Evolutionary conservation across 2,113 vertebrate species (phyloP), one percentile per base, ranked within the genome.

Genomic region (Dipodomys stephensi): DNA sequence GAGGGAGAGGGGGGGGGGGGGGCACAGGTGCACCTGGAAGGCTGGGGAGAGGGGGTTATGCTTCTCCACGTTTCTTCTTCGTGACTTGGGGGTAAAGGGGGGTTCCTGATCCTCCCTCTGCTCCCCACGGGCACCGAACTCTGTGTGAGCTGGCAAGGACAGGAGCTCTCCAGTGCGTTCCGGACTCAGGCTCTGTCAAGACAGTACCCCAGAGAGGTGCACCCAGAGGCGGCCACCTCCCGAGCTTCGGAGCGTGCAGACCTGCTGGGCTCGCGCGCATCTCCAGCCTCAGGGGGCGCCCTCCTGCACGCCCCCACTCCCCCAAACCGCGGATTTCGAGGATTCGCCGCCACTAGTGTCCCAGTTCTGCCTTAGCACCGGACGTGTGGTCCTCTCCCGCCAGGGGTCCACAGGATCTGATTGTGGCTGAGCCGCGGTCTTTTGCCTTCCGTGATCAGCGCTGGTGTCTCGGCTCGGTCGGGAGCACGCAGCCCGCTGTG

Each of bases 81-180:
- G 53, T 35, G 96, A 97, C 97, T 98, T 97, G 80, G 68, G 84
- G 39, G 39, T 39, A 39, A 39, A 39, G 39, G 39, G 39, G 39
- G 80, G 28, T 83, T 68, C 74, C 46, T 93, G 89, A 88, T 57
- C 22, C 32, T 77, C 53, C 2, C 39, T 12, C 28, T 12, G 35
- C 12, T 49, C 85, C 93, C 89, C 9, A 94, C 92, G 68, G 95
- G 82, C 87, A 46, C 90, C 74, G 96, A 97, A 96, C 96, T 95
- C n/a, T 25, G 2, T 79, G 85, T 60, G 53, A 57, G 53, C 53
- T 57, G 4, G 87, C 69, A 67, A 91, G 82, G 7, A 83, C 11
- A 68, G 7, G 60, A 85, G 87, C 53, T 12, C 79, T 35, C 35
- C 25, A n/a, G 64, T 77, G 78, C 69, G 74, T 95, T 92, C 67